A percentile compares a stretch with the other conserved stretches of the same genome.
These are phyloP conservation scores for Agapetus fuscipes DNA, from an alignment of 2,888 invertebrate genomes.

Conservation along the genomic window DNA sequence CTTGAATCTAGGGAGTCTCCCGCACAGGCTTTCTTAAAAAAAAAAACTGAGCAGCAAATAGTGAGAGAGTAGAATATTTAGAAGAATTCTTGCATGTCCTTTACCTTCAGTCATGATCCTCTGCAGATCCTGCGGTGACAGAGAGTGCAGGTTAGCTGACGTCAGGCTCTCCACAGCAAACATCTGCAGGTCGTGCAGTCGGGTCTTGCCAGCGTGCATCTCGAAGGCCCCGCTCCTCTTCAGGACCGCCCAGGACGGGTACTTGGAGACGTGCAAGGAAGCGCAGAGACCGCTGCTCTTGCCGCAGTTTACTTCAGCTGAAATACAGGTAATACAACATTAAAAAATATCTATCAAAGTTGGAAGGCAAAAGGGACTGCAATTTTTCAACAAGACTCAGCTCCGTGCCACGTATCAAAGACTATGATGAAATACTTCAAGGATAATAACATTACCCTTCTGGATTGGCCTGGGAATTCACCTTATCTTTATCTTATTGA, in stretches of 20 bases:
- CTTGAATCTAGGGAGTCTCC: no score
- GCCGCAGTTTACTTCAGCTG: slow-evolving; percentile 56
- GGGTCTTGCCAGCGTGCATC: slow-evolving; percentile 54
- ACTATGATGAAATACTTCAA: no score
- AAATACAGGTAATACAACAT: slow-evolving; percentile 14
- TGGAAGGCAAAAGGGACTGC: no score
- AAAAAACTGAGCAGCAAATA: no score
- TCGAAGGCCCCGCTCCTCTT: slow-evolving; percentile 70
- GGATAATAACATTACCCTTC: no score
- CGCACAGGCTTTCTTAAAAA: no score
- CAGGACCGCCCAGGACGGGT: slow-evolving; percentile 64
- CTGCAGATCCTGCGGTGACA: slow-evolving; percentile 52
- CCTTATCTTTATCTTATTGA: no score
- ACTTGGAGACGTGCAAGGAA: slow-evolving; percentile 45
- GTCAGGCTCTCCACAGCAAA: slow-evolving; percentile 54
- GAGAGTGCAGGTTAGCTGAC: slow-evolving; percentile 48
- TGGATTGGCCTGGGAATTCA: no score
- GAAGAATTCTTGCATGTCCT: no score
- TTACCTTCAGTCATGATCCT: slow-evolving; percentile 44
- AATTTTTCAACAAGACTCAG: no score
- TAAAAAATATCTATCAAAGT: background rate
- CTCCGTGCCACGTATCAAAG: no score
- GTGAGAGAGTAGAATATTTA: no score
- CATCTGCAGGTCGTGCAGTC: slow-evolving; percentile 46
- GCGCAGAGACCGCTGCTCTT: slow-evolving; percentile 45